Evolutionary conservation across 2,888 invertebrate genomes (phyloP), one percentile per base, ranked within the genome.

Genomic region (Lepidonotus clava): DNA sequence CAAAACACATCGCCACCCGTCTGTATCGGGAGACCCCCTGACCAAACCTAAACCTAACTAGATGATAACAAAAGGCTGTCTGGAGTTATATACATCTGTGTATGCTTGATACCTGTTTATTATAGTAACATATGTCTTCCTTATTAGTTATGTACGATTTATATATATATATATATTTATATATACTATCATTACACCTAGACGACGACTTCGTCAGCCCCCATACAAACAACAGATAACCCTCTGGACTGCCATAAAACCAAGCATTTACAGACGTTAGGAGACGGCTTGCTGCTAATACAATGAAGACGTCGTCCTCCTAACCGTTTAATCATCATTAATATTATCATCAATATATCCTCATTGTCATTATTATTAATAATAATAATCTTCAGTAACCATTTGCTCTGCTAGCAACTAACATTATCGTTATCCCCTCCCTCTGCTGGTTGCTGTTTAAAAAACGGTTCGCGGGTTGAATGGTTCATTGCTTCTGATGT

Each of bases 151-250:
- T 80, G 80, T 80, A 80, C 80, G 46, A 51, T 80, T 80, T 80
- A 71, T 71, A 71, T 71, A 71, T 71, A 71, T 56, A 71, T 71
- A 71, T 71, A 71, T 71, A 14, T 36, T 36, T 71, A 71, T 51
- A 24, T 80, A 80, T 80, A 46, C 80, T 80, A 80, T 51, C 80
- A 80, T 80, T 80, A 80, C 80, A 76, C 46, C n/a, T 80, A 80
- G 41, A 24, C 80, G 32, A 46, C 80, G 80, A 18, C 46, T 24
- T 80, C 80, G 6, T 80, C 46, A 14, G 21, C 51, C 28, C 80
- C 32, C 41, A 46, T 80, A 80, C 80, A 80, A 80, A 80, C 80
- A 80, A 46, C 41, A 80, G 80, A 21, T 18, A 80, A 1, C 80
- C 46, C 80, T 80, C 46, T 80, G 41, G 41, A 80, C 80, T 80